phyloP scores from a whole-genome alignment of 2,113 vertebrate species.

The Clarias gariepinus region DNA sequence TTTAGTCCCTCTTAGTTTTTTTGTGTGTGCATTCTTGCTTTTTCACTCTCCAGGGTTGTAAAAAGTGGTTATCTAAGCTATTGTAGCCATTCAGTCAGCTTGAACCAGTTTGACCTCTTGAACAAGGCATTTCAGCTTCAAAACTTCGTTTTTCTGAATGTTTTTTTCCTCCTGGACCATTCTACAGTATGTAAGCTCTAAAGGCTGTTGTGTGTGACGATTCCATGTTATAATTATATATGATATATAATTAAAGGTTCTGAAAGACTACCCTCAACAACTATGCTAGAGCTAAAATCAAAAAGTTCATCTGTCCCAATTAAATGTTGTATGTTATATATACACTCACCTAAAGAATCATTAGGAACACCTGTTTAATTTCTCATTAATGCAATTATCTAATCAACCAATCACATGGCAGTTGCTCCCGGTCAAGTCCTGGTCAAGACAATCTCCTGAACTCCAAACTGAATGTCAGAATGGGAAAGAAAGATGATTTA shows the following conservation, averaged over 20 bases:
- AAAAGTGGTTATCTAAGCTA: background rate
- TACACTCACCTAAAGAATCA: no score
- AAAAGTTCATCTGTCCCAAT: background rate
- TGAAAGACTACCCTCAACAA: background rate
- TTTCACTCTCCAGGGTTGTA: background rate
- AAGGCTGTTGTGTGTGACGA: background rate
- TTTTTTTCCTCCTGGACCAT: background rate
- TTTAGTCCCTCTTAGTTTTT: background rate
- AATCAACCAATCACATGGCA: no score
- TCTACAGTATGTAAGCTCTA: background rate
- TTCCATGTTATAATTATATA: background rate
- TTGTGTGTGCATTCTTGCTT: background rate
- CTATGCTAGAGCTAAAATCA: background rate
- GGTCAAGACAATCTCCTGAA: no score
- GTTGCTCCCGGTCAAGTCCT: no score
- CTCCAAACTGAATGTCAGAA: no score
- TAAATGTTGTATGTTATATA: background rate
- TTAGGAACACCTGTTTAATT: no score
- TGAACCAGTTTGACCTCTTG: background rate
- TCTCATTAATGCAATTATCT: no score
- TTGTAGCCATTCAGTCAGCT: background rate
- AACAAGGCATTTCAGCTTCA: background rate
- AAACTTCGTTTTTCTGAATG: background rate
- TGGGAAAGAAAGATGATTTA: no score
- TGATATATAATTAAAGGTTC: background rate